Evolutionary conservation across 2,888 invertebrate species (phyloP).

Genomic region (Oxycera nigricornis): DNA sequence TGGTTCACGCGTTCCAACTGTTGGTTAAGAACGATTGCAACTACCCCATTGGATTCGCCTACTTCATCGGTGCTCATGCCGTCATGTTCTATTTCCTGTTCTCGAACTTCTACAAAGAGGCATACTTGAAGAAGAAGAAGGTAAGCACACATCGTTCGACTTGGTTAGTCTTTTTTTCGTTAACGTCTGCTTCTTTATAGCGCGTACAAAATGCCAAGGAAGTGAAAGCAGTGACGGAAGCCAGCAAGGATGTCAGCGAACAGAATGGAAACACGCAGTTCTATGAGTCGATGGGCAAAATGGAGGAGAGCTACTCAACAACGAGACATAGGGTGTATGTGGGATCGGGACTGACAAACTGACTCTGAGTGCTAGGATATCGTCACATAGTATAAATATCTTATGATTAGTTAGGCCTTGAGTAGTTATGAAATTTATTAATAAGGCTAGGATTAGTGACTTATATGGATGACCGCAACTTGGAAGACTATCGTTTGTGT

Average conservation of each 20-base stretch:
- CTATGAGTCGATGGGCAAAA: conserved; percentile 54
- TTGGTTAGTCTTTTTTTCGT: neutral
- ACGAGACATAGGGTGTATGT: conserved; percentile 59
- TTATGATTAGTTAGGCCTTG: conserved; percentile 24
- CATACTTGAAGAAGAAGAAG: conserved; percentile 66
- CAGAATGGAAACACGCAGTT: conserved; percentile 54
- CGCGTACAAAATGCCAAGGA: conserved; percentile 2
- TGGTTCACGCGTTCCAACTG: conserved; percentile 88
- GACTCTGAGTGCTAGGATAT: conserved; percentile 14
- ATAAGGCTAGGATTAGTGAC: conserved; percentile 6
- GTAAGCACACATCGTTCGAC: conserved; percentile 49
- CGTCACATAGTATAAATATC: conserved; percentile 36
- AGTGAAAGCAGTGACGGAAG: conserved; percentile 11
- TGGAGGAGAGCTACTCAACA: conserved; percentile 53
- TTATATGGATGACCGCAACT: conserved; percentile 21
- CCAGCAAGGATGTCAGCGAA: conserved; percentile 52
- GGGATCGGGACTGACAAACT: conserved; percentile 46
- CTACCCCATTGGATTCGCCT: conserved; percentile 86
- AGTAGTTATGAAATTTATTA: neutral
- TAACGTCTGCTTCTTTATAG: conserved; percentile 21
- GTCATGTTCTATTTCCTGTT: conserved; percentile 93
- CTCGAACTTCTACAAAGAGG: conserved; percentile 86
- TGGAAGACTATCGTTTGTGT: neutral
- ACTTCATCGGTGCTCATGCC: conserved; percentile 92
- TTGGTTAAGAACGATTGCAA: conserved; percentile 84